phyloP scores from a whole-genome alignment of 2,797 vertebrate genomes.

The Ammospiza maritima region DNA sequence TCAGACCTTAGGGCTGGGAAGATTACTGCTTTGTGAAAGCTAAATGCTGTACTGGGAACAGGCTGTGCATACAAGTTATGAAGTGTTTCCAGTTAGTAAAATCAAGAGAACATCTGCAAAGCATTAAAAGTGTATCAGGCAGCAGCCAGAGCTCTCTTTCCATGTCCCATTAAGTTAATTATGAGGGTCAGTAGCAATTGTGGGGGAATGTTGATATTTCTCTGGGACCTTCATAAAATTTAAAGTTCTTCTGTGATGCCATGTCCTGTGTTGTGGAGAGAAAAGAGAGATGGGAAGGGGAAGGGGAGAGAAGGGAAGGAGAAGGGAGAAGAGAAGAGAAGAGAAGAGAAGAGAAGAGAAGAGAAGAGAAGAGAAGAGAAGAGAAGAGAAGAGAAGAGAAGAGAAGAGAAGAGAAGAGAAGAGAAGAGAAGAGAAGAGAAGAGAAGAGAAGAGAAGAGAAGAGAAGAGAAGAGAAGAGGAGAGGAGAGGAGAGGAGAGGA shows the following conservation, averaged over 20 bases:
- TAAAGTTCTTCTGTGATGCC: background rate
- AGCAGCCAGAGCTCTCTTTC: background rate
- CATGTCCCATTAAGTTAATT: conserved; percentile 12
- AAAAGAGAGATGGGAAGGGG: background rate
- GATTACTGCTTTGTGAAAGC: background rate
- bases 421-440: background rate
- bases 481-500: no score
- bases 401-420: background rate
- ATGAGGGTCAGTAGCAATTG: background rate
- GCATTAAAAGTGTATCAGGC: background rate
- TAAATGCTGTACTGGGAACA: conserved; percentile 18
- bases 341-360: no score
- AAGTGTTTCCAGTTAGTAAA: conserved; percentile 46
- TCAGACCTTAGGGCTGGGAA: background rate
- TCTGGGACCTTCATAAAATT: background rate
- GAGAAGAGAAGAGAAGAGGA: background rate
- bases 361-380: no score
- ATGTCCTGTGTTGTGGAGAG: background rate
- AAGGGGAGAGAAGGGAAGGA: no score
- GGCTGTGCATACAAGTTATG: background rate
- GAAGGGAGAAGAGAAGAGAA: rapidly evolving
- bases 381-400: no score
- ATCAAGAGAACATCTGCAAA: conserved; percentile 32
- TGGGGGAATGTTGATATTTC: background rate
- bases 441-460: no score